A percentile compares a stretch with the other conserved stretches of the same genome.
These are phyloP conservation scores for Equus przewalskii DNA, from an alignment of 2,113 vertebrate genomes.

Conservation along the genomic window DNA sequence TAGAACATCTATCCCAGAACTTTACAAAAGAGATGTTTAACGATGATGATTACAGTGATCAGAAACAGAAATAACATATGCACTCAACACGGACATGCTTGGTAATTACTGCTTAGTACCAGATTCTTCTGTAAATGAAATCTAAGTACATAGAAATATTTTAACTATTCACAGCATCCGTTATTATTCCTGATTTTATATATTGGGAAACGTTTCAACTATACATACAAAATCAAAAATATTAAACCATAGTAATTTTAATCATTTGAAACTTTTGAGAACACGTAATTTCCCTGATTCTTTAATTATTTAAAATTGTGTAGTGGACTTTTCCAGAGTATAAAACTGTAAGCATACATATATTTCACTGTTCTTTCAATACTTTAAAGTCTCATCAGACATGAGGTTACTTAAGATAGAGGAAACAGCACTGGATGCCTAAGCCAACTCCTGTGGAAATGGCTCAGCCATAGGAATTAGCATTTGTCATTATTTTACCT, in stretches of 20 bases:
- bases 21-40: neutral
- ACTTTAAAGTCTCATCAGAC: neutral
- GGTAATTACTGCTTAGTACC: neutral
- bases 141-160: neutral
- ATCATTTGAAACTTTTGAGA: neutral
- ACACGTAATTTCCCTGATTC: neutral
- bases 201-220: neutral
- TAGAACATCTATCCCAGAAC: neutral
- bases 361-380: neutral
- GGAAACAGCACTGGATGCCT: neutral
- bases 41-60: neutral
- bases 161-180: neutral
- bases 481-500: conserved; percentile 21
- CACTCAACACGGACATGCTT: neutral
- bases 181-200: conserved; percentile 13
- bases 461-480: conserved; percentile 38
- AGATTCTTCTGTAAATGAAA: conserved; percentile 5
- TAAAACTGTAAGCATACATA: neutral
- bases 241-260: neutral
- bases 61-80: neutral
- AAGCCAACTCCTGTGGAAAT: conserved; percentile 27
- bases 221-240: neutral
- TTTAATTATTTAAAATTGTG: conserved; percentile 4
- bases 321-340: neutral
- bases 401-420: conserved; percentile 14